These are phyloP conservation scores for Rapana venosa DNA, from an alignment of 2,888 invertebrate genomes.

Conservation along the genomic window DNA sequence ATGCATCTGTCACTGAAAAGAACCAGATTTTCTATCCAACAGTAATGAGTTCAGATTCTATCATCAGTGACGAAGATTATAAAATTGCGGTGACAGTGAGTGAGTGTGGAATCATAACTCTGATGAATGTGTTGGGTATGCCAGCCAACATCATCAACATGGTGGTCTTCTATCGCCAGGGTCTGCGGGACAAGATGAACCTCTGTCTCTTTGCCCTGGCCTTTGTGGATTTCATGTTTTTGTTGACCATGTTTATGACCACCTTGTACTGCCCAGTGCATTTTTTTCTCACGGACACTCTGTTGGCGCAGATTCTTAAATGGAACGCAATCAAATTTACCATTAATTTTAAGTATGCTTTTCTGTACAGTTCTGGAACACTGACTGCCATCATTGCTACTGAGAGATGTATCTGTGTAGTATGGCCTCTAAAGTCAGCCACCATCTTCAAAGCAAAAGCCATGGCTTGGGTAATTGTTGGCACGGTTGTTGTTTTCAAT, in stretches of 20 bases:
- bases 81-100: background rate
- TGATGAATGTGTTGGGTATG: background rate
- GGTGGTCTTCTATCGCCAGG: constrained; percentile 27
- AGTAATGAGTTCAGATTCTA: background rate
- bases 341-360: background rate
- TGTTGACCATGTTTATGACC: background rate
- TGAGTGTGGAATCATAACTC: background rate
- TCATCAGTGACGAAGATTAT: background rate
- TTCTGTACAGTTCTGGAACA: background rate
- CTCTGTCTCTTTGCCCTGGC: constrained; percentile 37
- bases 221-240: background rate
- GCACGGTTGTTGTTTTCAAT: background rate
- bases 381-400: constrained; percentile 7
- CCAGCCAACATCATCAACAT: constrained; percentile 33
- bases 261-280: background rate
- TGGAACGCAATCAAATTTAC: background rate
- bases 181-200: constrained; percentile 37
- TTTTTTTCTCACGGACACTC: constrained; percentile 45
- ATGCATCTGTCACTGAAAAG: too few relatives aligned
- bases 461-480: background rate
- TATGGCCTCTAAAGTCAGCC: background rate
- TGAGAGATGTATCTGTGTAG: constrained; percentile 30
- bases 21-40: too few relatives aligned
- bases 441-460: background rate
- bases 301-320: background rate